Evolutionary conservation across 2,797 vertebrate genomes (phyloP).

Genomic region (Caiman crocodilus): DNA sequence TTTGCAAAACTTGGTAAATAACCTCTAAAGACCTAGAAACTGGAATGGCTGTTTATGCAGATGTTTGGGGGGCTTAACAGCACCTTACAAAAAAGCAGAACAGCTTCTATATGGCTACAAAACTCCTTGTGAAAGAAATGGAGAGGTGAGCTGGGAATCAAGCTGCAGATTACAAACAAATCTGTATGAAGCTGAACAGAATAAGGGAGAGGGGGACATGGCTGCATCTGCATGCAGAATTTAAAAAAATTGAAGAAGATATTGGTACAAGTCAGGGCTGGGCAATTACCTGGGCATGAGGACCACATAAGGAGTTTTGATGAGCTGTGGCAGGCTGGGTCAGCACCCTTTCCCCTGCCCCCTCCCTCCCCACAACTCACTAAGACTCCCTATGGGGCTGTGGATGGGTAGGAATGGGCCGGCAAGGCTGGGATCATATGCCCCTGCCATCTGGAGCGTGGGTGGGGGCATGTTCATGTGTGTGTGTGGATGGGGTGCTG

Average conservation of each 20-base stretch:
- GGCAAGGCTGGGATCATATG: no score
- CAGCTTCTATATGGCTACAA: constrained; percentile 47
- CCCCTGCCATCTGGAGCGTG: no score
- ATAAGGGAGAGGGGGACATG: constrained; percentile 38
- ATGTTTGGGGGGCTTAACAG: constrained; percentile 74
- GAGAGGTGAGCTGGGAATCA: neutral
- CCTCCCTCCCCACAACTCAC: no score
- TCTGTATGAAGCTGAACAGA: constrained; percentile 13
- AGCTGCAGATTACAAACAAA: neutral
- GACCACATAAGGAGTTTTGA: no score
- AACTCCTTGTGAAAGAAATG: neutral
- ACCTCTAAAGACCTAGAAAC: constrained; percentile 66
- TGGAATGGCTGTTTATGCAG: constrained; percentile 71
- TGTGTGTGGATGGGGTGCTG: no score
- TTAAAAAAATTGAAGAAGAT: neutral
- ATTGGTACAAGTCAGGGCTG: neutral
- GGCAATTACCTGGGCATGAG: neutral
- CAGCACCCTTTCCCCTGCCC: no score
- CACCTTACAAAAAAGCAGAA: constrained; percentile 23
- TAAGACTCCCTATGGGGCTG: no score
- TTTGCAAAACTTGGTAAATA: constrained; percentile 75
- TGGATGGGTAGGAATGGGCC: no score
- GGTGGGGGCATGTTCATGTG: no score
- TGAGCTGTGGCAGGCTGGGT: no score
- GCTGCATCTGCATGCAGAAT: constrained; percentile 30